A percentile compares a stretch with the other conserved stretches of the same genome.
Conservation (phyloP, 2,113 vertebrate species). For the Tetrao urogallus region DNA sequence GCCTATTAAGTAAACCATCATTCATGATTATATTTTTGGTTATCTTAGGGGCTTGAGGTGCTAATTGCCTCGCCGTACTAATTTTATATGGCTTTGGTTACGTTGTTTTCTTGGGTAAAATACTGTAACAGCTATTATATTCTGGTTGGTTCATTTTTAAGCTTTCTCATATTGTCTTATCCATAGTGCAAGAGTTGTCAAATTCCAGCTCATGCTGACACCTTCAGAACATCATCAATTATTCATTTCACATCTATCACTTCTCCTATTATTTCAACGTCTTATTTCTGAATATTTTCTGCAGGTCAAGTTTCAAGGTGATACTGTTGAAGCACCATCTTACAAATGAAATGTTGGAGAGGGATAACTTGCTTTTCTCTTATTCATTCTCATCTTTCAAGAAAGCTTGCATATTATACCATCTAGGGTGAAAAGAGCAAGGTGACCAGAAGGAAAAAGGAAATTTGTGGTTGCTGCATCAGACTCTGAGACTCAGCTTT, state of each 20-base stretch:
- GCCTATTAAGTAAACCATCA: not conserved
- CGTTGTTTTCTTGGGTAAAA: not conserved
- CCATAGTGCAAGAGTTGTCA: not conserved
- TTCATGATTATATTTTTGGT: not conserved
- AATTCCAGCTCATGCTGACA: not conserved
- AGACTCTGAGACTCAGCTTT: not conserved
- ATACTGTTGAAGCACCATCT: not conserved
- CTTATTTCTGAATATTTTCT: not conserved
- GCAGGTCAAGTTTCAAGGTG: not conserved
- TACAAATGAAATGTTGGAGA: not conserved
- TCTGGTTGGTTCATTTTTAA: not conserved
- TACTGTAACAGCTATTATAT: not conserved
- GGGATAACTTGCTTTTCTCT: not conserved
- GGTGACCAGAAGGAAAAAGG: not conserved
- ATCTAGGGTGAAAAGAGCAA: not conserved
- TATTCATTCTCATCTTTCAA: not conserved
- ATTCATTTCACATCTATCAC: not conserved
- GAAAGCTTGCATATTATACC: not conserved
- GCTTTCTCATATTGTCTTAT: not conserved
- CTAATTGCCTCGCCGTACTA: not conserved
- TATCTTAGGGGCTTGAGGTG: not conserved
- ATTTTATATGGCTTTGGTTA: not conserved
- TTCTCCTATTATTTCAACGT: not conserved
- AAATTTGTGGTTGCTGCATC: not conserved
- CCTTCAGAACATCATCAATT: not conserved